Base-by-base conservation (phyloP, 2,888 invertebrate genomes). In the Adelognathus sp. region DNA sequence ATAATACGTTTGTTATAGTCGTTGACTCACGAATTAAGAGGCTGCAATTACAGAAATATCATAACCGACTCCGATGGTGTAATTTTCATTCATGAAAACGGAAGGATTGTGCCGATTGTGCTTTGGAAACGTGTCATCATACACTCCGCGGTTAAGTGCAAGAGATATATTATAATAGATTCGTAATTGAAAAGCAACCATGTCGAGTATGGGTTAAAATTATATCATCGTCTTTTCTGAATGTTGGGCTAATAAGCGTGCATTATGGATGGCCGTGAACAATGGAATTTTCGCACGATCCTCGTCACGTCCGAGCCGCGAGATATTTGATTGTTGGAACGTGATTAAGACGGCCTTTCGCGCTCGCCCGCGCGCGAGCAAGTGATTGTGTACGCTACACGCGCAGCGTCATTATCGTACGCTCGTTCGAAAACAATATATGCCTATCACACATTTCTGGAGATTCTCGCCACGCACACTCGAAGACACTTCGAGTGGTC, bases 311-410 rank as follows among this genome's bases (percentile, higher is more conserved):
- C 71, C 66, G 66, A 64, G 60, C 60, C 36, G 41, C 18, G 39
- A 73, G 58, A 75, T 77, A 79, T 73, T 81, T 73, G 70, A 79
- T 80, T 77, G 60, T 69, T 73, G 72, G 70, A 67, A 76, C 76
- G 71, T 77, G 79, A 79, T 79, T 76, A 77, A 76, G 41, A 69
- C 44, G 56, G 66, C 50, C 66, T 80, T 80, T 75, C 44, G 74
- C 61, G 71, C 71, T 66, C 27, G 60, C 66, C 33, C 31, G 58
- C 52, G 63, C 56, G 33, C 18, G 67, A 73, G 54, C 60, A 77
- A 66, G 56, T 36, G 31, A 63, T 52, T 70, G 56, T 69, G 41
- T 70, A 33, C 54, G 11, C 33, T 56, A 52, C 50, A 63, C 39
- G 29, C 54, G 39, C 21, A 60, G 29, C 29, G 21, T 64, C 6